A percentile compares a stretch with the other conserved stretches of the same genome.
These are phyloP conservation scores for Macroglossus sobrinus DNA, from an alignment of 2,113 vertebrate species.

Conservation along the genomic window DNA sequence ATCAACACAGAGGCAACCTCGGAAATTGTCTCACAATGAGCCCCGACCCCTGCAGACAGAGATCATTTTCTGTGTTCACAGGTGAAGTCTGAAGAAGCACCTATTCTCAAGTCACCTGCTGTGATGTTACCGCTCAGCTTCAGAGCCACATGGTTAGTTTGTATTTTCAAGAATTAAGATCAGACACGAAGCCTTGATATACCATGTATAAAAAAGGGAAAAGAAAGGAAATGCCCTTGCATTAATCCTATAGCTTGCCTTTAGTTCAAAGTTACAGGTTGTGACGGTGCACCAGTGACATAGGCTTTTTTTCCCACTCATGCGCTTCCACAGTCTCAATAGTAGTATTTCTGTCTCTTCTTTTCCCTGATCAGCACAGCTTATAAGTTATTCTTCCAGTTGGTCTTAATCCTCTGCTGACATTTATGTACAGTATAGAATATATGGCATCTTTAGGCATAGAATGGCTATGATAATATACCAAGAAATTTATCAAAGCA, in stretches of 20 bases:
- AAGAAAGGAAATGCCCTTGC: neutral
- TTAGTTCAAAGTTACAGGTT: neutral
- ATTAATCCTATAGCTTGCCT: neutral
- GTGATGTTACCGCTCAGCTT: conserved; percentile 62
- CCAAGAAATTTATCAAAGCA: conserved; percentile 20
- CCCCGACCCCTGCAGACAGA: conserved; percentile 68
- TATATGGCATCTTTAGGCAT: neutral
- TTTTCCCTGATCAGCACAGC: neutral
- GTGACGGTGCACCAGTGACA: neutral
- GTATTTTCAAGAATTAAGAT: conserved; percentile 54
- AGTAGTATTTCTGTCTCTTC: neutral
- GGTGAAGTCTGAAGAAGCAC: conserved; percentile 73
- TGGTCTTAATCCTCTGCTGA: neutral
- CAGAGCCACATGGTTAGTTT: conserved; percentile 50
- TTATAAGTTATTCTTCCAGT: neutral
- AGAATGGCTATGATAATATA: neutral
- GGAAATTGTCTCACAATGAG: conserved; percentile 76
- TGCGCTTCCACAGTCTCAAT: neutral
- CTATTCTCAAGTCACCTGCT: conserved; percentile 68
- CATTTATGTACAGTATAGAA: neutral
- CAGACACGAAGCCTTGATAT: conserved; percentile 20
- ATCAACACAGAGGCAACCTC: conserved; percentile 77
- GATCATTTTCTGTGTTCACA: conserved; percentile 78
- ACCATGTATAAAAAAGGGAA: neutral
- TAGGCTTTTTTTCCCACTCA: neutral